These are phyloP conservation scores for Nowickia ferox DNA, from an alignment of 2,888 invertebrate species.

Conservation along the genomic window DNA sequence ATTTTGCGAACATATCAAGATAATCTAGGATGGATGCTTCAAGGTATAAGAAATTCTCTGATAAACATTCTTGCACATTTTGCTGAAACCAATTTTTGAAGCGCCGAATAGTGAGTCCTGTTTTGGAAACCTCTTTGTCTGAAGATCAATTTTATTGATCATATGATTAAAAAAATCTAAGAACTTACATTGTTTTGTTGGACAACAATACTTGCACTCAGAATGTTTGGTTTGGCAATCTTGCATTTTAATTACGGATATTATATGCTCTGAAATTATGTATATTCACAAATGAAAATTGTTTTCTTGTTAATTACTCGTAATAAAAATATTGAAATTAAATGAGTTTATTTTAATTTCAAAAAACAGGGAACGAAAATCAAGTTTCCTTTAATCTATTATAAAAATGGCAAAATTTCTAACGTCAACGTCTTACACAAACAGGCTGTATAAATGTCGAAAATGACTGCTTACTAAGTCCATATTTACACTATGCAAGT, in stretches of 20 bases:
- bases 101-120: no score
- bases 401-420: no score
- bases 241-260: constrained; percentile 31
- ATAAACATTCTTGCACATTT: no score
- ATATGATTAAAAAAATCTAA: background rate
- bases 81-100: background rate
- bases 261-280: background rate
- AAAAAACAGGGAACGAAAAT: no score
- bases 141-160: background rate
- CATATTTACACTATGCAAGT: no score
- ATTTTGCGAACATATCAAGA: no score
- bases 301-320: background rate
- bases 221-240: background rate
- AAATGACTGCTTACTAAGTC: no score
- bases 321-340: constrained; percentile 5
- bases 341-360: background rate
- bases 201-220: constrained; percentile 58
- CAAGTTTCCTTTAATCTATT: no score
- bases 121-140: background rate
- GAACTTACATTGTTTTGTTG: constrained; percentile 65
- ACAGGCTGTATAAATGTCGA: no score
- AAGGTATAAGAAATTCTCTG: no score
- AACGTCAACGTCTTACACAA: no score
- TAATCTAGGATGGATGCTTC: no score
- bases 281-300: background rate